Evolutionary conservation across 1,140 invertebrate species (phyloP), one percentile per base, ranked within the genome.

Genomic region (Marisa cornuarietis): DNA sequence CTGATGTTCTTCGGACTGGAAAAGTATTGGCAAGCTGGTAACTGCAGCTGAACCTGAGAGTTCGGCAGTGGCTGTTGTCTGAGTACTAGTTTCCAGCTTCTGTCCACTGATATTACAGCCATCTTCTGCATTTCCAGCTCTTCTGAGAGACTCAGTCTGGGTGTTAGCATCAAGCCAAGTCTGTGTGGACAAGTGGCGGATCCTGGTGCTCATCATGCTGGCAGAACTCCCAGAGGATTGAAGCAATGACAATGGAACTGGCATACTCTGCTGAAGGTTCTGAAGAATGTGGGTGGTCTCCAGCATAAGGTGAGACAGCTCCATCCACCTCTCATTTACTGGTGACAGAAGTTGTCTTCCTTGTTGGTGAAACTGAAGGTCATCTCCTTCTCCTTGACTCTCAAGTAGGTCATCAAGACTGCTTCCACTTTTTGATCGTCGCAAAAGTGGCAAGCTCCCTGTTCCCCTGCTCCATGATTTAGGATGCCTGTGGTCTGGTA

Each of bases 281-380:
- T 54, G 76, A 10, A 77, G 65, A 14, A 77, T 79, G 16, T 79
- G 77, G 8, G 68, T 79, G 49, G 71, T 71, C 54, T 79, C 77
- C 52, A 72, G 71, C 77, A 79, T 79, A 13, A 79, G 77, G 24
- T 52, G 22, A 51, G 76, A 77, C 76, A 77, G 24, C 51, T 77
- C 76, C 63, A 77, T 54, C 76, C 76, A 77, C 14, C 63, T 63
- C 58, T 77, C 63, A 51, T 49, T 77, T 18, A 42, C 65, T 18
- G 76, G 76, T 4, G 76, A 77, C 20, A 77, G 76, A n/a, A 63
- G 76, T 8, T 68, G 49, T 69, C 24, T 68, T 31, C 11, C 42
- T 18, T 62, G 31, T 52, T 49, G 22, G 0, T 58, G 62, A 18
- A 8, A 6, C 8, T 51, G 63, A 63, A 49, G 14, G n/a, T n/a